Evolutionary conservation across 2,113 vertebrate genomes (phyloP).

Genomic region (Phoxinus phoxinus): DNA sequence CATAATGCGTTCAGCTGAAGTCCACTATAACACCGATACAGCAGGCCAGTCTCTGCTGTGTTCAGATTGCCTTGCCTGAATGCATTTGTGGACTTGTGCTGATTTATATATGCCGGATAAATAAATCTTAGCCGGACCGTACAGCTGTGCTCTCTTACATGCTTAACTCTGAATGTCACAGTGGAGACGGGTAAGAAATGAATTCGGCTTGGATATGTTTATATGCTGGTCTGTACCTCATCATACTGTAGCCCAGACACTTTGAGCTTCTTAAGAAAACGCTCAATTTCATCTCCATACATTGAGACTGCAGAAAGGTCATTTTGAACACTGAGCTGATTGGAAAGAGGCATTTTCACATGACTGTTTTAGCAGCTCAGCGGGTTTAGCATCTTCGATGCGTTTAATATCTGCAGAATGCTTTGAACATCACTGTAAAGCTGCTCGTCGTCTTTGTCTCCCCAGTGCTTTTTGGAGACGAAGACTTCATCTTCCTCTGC

Average conservation of each 20-base stretch:
- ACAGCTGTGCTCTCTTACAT: constrained; percentile 6
- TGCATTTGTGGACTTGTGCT: constrained; percentile 1
- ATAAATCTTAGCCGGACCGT: background rate
- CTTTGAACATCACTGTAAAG: constrained; percentile 3
- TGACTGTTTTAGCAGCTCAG: background rate
- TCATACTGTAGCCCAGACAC: background rate
- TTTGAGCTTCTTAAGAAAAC: background rate
- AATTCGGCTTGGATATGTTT: background rate
- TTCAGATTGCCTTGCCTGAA: background rate
- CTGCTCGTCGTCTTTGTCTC: background rate
- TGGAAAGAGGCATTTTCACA: background rate
- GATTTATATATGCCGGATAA: constrained; percentile 16
- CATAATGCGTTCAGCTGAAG: background rate
- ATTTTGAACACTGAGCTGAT: background rate
- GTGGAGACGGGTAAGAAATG: background rate
- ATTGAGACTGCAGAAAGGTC: background rate
- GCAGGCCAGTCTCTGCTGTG: background rate
- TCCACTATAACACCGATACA: background rate
- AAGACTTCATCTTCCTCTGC: constrained; percentile 9
- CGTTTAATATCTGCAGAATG: constrained; percentile 1
- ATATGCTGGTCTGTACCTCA: background rate
- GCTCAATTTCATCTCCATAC: background rate
- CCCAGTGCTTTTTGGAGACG: constrained; percentile 14
- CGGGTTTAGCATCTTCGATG: constrained; percentile 8
- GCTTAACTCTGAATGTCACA: background rate